These are phyloP conservation scores for Pterois miles DNA, from an alignment of 2,797 vertebrate genomes.

Conservation along the genomic window DNA sequence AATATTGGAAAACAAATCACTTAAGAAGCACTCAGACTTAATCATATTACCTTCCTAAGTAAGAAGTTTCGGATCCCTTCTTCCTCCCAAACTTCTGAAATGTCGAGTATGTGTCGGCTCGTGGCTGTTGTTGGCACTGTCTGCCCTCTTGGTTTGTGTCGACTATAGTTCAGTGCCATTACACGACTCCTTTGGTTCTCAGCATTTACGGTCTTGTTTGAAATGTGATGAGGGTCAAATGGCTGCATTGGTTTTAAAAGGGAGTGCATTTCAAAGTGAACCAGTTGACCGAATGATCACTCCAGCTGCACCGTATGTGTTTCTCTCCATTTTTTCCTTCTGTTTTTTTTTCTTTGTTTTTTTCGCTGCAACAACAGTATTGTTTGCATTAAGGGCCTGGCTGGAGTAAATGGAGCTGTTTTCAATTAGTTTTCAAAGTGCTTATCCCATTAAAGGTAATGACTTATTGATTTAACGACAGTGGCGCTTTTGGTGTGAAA, in stretches of 20 bases:
- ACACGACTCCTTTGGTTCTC: neutral
- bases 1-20: constrained; percentile 70
- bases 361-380: constrained; percentile 80
- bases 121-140: neutral
- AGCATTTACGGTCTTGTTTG: constrained; percentile 2
- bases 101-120: neutral
- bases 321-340: constrained; percentile 24
- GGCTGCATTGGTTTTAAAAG: constrained; percentile 17
- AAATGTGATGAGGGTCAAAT: constrained; percentile 41
- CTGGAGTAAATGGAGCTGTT: constrained; percentile 97
- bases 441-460: constrained; percentile 99
- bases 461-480: constrained; percentile 99
- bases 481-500: constrained; percentile 95
- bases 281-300: constrained; percentile 65
- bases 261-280: constrained; percentile 53
- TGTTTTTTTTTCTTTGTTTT: constrained; percentile 46
- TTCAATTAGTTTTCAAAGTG: constrained; percentile 99
- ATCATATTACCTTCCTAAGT: constrained; percentile 72
- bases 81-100: constrained; percentile 42
- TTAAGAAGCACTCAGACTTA: constrained; percentile 71
- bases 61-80: constrained; percentile 60
- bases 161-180: neutral
- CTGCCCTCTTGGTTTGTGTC: neutral
- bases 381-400: constrained; percentile 90
- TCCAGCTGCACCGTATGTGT: constrained; percentile 30